Percentiles rank a stretch among this genome's conserved stretches.
phyloP scores from a whole-genome alignment of 2,113 vertebrate genomes.

The Corythaeola cristata region DNA sequence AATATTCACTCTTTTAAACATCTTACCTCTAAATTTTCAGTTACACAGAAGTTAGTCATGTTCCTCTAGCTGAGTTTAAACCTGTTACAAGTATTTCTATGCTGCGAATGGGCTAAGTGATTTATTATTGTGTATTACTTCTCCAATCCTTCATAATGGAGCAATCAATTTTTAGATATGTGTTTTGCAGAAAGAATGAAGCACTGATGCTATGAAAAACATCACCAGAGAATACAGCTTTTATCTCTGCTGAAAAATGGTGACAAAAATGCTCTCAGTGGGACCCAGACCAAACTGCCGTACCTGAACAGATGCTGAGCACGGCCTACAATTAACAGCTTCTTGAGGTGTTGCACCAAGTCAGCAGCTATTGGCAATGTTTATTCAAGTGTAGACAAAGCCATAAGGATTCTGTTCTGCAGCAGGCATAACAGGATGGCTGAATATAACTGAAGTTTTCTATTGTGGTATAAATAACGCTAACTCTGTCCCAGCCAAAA shows the following conservation, averaged over 20 bases:
- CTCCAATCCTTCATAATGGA: neutral
- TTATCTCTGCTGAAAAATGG: neutral
- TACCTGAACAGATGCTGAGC: neutral
- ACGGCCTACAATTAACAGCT: neutral
- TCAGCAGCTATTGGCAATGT: neutral
- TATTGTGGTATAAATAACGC: neutral
- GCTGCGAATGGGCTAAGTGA: neutral
- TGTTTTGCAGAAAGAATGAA: slow-evolving; percentile 11
- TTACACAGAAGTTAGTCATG: neutral
- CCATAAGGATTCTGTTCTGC: neutral
- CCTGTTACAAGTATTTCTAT: neutral
- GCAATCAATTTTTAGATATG: neutral
- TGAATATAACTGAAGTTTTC: neutral
- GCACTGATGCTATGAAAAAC: neutral
- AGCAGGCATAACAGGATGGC: neutral
- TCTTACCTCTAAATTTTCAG: neutral
- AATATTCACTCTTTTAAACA: neutral
- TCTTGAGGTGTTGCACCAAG: neutral
- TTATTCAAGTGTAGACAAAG: neutral
- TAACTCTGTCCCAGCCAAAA: too few species aligned
- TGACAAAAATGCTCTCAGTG: neutral
- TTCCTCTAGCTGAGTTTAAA: neutral
- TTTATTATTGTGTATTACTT: neutral
- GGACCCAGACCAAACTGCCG: neutral
- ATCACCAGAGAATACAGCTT: neutral